Percentiles rank a stretch among this genome's conserved stretches.
These are phyloP conservation scores for Formica selysi DNA, from an alignment of 1,140 invertebrate genomes.

Conservation along the genomic window DNA sequence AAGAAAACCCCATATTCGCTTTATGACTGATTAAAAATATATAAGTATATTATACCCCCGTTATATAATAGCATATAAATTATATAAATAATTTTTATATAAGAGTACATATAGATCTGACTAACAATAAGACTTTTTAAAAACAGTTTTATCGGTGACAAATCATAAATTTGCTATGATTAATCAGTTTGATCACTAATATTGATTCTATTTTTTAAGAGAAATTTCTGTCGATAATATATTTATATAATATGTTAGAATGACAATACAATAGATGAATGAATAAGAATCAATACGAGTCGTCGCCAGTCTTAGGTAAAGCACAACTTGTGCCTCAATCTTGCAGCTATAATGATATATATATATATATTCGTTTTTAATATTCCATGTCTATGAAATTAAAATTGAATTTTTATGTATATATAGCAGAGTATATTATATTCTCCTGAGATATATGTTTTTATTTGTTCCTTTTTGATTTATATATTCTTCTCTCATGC, in stretches of 20 bases:
- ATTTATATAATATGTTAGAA: conserved; percentile 32
- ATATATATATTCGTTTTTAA: background rate
- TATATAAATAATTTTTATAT: conserved; percentile 38
- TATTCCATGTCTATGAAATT: conserved; percentile 3
- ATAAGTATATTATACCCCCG: conserved; percentile 37
- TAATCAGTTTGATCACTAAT: conserved; percentile 20
- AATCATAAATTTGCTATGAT: background rate
- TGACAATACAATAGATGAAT: conserved; percentile 30
- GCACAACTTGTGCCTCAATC: conserved; percentile 20
- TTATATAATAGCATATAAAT: conserved; percentile 41
- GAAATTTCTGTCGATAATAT: conserved; percentile 8
- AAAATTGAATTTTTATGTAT: conserved; percentile 44
- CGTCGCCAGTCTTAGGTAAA: conserved; percentile 28
- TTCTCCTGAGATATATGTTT: conserved; percentile 42
- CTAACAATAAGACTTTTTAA: conserved; percentile 24
- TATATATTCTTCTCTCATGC: conserved; percentile 43
- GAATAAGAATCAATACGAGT: conserved; percentile 4
- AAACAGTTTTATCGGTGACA: conserved; percentile 17
- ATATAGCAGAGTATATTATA: conserved; percentile 29
- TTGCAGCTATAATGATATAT: conserved; percentile 20
- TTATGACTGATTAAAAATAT: conserved; percentile 60
- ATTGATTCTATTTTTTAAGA: conserved; percentile 25
- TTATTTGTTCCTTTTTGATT: conserved; percentile 36
- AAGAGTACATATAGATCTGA: conserved; percentile 27
- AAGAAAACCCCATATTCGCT: conserved; percentile 25